Evolutionary conservation across 1,140 invertebrate genomes (phyloP).

Genomic region (Pissodes strobi): DNA sequence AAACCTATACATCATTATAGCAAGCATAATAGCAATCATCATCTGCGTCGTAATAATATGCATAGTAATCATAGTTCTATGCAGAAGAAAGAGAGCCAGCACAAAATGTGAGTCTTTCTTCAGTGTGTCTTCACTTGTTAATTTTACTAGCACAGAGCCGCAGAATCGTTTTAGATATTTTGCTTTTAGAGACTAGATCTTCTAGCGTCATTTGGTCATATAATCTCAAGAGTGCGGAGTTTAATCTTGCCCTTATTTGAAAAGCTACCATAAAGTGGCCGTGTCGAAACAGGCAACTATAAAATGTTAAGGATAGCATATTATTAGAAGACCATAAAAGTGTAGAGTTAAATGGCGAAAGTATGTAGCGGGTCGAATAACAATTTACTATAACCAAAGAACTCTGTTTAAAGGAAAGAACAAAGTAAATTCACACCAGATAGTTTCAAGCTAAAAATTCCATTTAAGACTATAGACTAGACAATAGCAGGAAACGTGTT

Average conservation of each 20-base stretch:
- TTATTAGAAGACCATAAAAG: neutral
- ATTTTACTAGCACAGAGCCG: neutral
- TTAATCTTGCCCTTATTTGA: too few relatives aligned
- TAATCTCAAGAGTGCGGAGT: too few relatives aligned
- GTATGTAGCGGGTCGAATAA: neutral
- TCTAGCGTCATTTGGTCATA: too few relatives aligned
- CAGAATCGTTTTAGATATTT: conserved; percentile 20
- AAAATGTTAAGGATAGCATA: too few relatives aligned
- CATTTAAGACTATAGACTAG: too few relatives aligned
- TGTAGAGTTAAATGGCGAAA: neutral
- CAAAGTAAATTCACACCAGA: too few relatives aligned
- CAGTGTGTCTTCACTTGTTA: neutral
- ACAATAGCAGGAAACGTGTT: too few relatives aligned
- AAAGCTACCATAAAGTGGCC: too few relatives aligned
- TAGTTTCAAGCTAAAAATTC: too few relatives aligned
- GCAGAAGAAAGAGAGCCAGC: conserved; percentile 74
- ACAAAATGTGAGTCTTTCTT: conserved; percentile 80
- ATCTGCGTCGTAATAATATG: conserved; percentile 80
- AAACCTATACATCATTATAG: conserved; percentile 75
- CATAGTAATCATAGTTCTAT: conserved; percentile 81
- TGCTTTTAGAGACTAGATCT: conserved; percentile 9
- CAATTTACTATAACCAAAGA: neutral
- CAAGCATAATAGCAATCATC: conserved; percentile 73
- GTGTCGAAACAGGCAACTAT: too few relatives aligned
- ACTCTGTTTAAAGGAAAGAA: neutral